Evolutionary conservation across 2,797 vertebrate species (phyloP).

Genomic region (Danio aesculapii): DNA sequence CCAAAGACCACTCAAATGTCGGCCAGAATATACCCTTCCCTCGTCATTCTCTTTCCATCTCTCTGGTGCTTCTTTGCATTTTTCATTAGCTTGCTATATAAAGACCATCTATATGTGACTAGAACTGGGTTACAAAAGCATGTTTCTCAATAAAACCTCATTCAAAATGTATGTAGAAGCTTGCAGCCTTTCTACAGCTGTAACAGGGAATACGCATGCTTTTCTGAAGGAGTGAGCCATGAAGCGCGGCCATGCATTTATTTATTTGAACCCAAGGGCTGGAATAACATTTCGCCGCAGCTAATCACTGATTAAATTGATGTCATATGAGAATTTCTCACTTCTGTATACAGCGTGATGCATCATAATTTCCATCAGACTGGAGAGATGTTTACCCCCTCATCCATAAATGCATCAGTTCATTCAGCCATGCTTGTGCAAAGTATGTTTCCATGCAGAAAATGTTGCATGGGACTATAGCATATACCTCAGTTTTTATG

Average conservation of each 20-base stretch:
- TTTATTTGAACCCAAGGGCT: conserved; percentile 22
- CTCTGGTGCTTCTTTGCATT: not conserved
- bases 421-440: not conserved
- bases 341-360: not conserved
- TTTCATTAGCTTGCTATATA: conserved; percentile 24
- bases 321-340: conserved; percentile 2
- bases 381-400: not conserved
- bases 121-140: conserved; percentile 22
- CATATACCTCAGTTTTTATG: no score
- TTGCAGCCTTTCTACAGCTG: conserved; percentile 3
- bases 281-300: conserved; percentile 26
- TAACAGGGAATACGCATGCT: not conserved
- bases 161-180: conserved; percentile 35
- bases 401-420: conserved; percentile 7
- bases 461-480: not conserved
- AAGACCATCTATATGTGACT: conserved; percentile 19
- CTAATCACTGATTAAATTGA: conserved; percentile 18
- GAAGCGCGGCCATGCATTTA: conserved; percentile 6
- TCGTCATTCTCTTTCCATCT: not conserved
- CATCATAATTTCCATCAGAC: conserved; percentile 10
- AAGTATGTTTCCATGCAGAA: not conserved
- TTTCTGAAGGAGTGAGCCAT: conserved; percentile 9
- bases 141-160: conserved; percentile 6
- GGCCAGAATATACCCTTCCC: not conserved
- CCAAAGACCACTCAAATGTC: not conserved